Percentiles rank a stretch among this genome's conserved stretches.
These are phyloP conservation scores for Pelusios castaneus DNA, from an alignment of 2,113 vertebrate genomes.

Conservation along the genomic window DNA sequence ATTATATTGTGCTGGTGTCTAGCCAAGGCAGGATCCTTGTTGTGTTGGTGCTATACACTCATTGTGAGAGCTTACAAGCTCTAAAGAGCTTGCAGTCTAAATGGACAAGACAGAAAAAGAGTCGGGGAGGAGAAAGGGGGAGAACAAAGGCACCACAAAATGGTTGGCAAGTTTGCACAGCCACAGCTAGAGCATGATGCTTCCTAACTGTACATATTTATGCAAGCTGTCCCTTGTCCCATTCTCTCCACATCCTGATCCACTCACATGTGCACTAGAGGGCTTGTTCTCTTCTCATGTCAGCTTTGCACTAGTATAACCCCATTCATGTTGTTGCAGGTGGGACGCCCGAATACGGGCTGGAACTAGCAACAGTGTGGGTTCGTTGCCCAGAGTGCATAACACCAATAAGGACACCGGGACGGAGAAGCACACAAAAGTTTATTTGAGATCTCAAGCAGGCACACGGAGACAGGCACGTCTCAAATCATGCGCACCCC, in stretches of 20 bases:
- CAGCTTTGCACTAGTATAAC: background rate
- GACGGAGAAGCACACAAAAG: no score
- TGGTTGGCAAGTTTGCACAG: background rate
- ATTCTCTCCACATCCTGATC: background rate
- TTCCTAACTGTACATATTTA: background rate
- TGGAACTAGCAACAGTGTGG: no score
- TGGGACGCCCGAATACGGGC: no score
- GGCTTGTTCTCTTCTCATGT: background rate
- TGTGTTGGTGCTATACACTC: fast-evolving
- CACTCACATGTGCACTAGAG: background rate
- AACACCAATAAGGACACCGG: no score
- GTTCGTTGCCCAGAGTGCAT: no score
- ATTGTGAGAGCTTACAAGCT: background rate
- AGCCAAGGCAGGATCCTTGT: background rate
- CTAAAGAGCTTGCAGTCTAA: background rate
- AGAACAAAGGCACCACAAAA: background rate
- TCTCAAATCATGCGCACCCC: no score
- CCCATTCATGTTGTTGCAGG: no score
- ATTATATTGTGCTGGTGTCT: background rate
- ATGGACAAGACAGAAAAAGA: background rate
- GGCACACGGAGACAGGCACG: no score
- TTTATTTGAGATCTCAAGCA: no score
- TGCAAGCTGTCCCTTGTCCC: background rate
- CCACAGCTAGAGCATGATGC: background rate
- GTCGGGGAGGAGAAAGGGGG: background rate